Conservation (phyloP, 1,140 invertebrate species). For the Cepaea nemoralis region DNA sequence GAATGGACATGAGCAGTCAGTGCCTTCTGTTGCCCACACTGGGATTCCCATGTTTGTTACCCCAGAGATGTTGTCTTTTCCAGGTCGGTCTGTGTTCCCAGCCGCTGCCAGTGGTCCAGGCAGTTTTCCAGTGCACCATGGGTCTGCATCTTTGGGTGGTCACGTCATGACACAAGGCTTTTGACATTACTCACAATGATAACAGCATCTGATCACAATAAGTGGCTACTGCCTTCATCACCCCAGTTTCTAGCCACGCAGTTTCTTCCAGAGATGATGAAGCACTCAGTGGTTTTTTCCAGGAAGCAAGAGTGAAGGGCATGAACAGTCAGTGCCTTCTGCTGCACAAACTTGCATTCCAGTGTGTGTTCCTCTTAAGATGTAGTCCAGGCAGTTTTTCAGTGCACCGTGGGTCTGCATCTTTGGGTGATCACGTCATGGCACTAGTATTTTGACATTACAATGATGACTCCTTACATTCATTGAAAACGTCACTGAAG, state of each 20-base stretch:
- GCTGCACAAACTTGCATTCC: not conserved
- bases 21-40: not conserved
- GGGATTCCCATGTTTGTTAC: not conserved
- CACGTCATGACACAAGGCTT: conserved; percentile 21
- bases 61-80: conserved; percentile 18
- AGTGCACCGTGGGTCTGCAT: not conserved
- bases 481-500: too few species aligned
- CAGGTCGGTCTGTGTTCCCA: not conserved
- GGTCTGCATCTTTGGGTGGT: not conserved
- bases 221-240: not conserved
- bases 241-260: not conserved
- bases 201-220: not conserved
- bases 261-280: not conserved
- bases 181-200: too few species aligned
- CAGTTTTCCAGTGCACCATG: not conserved
- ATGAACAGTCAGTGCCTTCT: not conserved
- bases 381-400: not conserved
- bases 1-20: not conserved
- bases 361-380: not conserved
- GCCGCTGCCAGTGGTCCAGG: not conserved
- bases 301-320: not conserved
- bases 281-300: not conserved
- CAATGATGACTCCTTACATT: too few species aligned
- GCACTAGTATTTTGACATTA: conserved; percentile 13
- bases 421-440: not conserved